Evolutionary conservation across 1,140 invertebrate species (phyloP).

Genomic region (Bombus huntii): DNA sequence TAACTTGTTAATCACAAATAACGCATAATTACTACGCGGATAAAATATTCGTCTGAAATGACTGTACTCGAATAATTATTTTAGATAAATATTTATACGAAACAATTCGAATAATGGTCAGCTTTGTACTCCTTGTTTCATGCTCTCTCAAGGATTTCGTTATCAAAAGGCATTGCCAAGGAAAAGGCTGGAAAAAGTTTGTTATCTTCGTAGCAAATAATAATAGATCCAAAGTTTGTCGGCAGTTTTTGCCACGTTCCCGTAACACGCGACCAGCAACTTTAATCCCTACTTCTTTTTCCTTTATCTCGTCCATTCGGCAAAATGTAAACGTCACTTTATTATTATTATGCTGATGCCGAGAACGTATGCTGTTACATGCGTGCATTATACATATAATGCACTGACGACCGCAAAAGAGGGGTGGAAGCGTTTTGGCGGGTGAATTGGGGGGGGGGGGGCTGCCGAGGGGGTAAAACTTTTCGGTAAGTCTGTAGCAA

Average conservation of each 20-base stretch:
- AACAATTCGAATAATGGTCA: neutral
- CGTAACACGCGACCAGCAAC: neutral
- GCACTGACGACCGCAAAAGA: neutral
- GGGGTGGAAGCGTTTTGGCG: neutral
- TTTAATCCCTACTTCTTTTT: neutral
- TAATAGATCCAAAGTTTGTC: constrained; percentile 23
- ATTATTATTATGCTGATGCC: constrained; percentile 32
- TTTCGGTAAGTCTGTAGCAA: constrained; percentile 25
- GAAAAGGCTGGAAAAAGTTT: constrained; percentile 7
- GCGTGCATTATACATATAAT: constrained; percentile 12
- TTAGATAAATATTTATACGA: neutral
- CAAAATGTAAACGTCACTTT: constrained; percentile 39
- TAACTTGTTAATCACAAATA: no score
- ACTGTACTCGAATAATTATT: neutral
- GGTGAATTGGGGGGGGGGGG: neutral
- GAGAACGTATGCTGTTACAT: constrained; percentile 27
- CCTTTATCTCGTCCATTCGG: neutral
- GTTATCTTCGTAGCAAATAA: constrained; percentile 30
- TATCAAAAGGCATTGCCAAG: constrained; percentile 10
- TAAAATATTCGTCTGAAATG: no score
- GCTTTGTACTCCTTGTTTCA: neutral
- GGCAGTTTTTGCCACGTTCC: neutral
- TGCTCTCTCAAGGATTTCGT: neutral
- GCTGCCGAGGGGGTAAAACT: neutral
- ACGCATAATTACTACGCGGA: no score